Evolutionary conservation across 2,113 vertebrate species (phyloP).

Genomic region (Engystomops pustulosus): DNA sequence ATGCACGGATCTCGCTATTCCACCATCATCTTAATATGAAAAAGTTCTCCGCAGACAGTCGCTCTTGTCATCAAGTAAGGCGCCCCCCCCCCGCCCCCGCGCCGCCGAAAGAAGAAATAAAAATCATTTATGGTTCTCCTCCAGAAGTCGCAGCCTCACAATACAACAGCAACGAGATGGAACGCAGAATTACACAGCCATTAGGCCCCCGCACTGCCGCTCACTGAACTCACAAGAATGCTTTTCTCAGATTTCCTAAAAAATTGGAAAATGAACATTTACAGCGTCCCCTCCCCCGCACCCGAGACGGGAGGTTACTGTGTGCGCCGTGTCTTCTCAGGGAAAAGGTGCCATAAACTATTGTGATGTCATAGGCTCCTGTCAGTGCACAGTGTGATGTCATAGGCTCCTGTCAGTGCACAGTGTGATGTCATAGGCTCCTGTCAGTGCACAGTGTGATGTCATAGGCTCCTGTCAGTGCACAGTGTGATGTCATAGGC

Average conservation of each 20-base stretch:
- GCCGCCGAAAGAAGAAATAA: background rate
- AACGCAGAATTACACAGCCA: slow-evolving; percentile 22
- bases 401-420: too few species aligned
- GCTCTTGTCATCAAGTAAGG: background rate
- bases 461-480: too few species aligned
- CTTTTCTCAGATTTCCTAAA: background rate
- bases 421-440: too few species aligned
- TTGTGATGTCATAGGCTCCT: too few species aligned
- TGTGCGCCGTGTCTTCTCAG: too few species aligned
- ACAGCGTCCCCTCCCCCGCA: too few species aligned
- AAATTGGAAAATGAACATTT: background rate
- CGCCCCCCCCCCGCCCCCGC: background rate
- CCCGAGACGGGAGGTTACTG: too few species aligned
- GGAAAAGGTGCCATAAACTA: too few species aligned
- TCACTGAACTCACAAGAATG: background rate
- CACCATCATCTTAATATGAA: background rate
- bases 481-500: too few species aligned
- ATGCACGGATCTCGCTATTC: background rate
- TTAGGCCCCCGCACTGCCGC: background rate
- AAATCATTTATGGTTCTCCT: background rate
- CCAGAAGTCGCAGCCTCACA: background rate
- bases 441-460: too few species aligned
- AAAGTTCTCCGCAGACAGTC: background rate
- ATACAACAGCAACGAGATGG: background rate
- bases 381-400: too few species aligned